Evolutionary conservation across 2,113 vertebrate genomes (phyloP).

Genomic region (Eurypyga helias): DNA sequence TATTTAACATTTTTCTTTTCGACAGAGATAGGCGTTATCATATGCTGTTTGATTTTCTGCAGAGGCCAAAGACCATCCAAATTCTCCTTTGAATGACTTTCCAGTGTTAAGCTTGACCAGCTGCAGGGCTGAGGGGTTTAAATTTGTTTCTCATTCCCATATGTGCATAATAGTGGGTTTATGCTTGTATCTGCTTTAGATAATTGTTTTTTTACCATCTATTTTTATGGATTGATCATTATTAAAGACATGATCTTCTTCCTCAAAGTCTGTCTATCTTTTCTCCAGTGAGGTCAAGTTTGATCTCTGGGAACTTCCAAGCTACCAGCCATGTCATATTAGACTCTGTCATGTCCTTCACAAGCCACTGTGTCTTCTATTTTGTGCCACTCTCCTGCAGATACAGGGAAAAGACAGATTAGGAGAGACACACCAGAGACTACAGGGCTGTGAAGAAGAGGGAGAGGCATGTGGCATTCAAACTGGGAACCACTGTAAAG

Average conservation of each 20-base stretch:
- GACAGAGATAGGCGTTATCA: neutral
- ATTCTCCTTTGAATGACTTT: neutral
- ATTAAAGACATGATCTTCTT: neutral
- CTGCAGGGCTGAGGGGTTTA: neutral
- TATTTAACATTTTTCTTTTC: neutral
- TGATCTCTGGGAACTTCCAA: neutral
- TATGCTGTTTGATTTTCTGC: slow-evolving; percentile 7
- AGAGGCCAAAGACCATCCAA: neutral
- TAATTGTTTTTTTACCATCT: neutral
- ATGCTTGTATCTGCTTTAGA: neutral
- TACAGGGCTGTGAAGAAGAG: neutral
- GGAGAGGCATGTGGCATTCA: neutral
- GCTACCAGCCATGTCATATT: neutral
- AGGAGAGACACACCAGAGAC: neutral
- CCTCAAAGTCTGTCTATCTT: neutral
- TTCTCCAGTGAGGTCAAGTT: neutral
- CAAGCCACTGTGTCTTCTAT: neutral
- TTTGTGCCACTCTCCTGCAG: neutral
- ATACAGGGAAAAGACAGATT: neutral
- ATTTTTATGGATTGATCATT: neutral
- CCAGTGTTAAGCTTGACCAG: neutral
- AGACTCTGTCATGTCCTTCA: neutral
- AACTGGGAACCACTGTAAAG: neutral
- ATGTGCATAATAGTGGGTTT: neutral
- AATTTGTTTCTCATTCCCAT: neutral